Percentiles rank a stretch among this genome's conserved stretches.
These are phyloP conservation scores for Cottoperca gobio DNA, from an alignment of 2,797 vertebrate genomes.

Conservation along the genomic window DNA sequence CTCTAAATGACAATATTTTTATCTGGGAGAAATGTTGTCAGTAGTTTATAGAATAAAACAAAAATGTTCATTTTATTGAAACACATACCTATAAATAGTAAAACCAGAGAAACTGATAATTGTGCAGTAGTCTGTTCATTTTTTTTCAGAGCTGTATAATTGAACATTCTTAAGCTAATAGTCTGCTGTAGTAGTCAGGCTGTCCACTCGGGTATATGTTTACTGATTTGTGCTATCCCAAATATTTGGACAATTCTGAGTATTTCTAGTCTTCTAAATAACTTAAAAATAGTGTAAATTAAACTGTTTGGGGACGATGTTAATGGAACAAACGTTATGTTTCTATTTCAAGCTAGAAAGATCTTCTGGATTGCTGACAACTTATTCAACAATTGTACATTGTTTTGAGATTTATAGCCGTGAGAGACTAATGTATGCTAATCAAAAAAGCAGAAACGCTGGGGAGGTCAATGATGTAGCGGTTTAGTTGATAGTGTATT, in stretches of 20 bases:
- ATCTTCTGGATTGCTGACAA: background rate
- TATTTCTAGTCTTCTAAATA: background rate
- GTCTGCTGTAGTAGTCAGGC: background rate
- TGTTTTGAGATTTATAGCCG: background rate
- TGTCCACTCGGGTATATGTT: background rate
- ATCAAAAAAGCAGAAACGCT: background rate
- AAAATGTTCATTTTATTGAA: too few species aligned
- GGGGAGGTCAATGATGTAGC: background rate
- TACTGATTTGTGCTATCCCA: background rate
- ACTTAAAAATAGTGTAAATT: background rate
- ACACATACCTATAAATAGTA: too few species aligned
- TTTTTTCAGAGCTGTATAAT: too few species aligned
- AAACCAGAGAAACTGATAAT: too few species aligned
- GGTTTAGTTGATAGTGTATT: background rate
- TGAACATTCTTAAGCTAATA: too few species aligned
- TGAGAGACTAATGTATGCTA: background rate
- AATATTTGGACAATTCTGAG: background rate
- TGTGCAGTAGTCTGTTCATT: too few species aligned
- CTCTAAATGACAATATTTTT: too few species aligned
- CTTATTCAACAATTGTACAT: background rate
- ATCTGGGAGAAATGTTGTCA: too few species aligned
- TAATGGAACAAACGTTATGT: background rate
- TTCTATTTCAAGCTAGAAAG: background rate
- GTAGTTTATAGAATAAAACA: too few species aligned
- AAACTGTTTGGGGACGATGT: background rate